phyloP scores from a whole-genome alignment of 2,113 vertebrate genomes.

The Anolis carolinensis region DNA sequence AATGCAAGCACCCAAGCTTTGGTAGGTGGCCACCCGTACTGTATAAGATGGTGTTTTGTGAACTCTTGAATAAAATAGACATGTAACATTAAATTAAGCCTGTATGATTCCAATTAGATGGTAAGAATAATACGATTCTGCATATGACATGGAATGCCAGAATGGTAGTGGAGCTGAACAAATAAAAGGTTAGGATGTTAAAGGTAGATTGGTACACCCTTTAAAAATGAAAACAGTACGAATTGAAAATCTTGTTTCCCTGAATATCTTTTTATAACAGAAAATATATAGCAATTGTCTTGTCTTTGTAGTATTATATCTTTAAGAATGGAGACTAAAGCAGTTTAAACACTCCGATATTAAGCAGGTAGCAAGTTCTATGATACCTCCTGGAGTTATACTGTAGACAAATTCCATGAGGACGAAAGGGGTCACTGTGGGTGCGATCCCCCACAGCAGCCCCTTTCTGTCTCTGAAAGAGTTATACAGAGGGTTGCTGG shows the following conservation, averaged over 20 bases:
- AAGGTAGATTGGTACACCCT: background rate
- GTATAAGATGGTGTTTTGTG: background rate
- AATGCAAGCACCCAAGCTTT: too few relatives aligned
- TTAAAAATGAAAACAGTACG: background rate
- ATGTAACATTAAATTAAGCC: too few relatives aligned
- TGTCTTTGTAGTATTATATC: background rate
- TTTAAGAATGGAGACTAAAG: background rate
- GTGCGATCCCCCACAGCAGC: background rate
- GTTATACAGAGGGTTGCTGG: background rate
- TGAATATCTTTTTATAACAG: constrained; percentile 63
- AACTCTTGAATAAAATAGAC: background rate
- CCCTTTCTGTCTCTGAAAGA: background rate
- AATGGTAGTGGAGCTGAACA: background rate
- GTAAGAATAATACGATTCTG: background rate
- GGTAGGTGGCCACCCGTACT: too few relatives aligned
- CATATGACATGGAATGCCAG: background rate
- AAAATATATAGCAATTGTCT: constrained; percentile 83
- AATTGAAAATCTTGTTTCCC: background rate
- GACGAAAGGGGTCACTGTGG: background rate
- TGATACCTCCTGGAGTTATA: background rate
- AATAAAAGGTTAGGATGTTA: background rate
- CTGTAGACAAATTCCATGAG: background rate
- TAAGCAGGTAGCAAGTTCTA: background rate
- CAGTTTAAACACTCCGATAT: background rate
- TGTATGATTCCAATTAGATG: background rate